Evolutionary conservation across 2,797 vertebrate species (phyloP).

Genomic region (Hippocampus kuda): DNA sequence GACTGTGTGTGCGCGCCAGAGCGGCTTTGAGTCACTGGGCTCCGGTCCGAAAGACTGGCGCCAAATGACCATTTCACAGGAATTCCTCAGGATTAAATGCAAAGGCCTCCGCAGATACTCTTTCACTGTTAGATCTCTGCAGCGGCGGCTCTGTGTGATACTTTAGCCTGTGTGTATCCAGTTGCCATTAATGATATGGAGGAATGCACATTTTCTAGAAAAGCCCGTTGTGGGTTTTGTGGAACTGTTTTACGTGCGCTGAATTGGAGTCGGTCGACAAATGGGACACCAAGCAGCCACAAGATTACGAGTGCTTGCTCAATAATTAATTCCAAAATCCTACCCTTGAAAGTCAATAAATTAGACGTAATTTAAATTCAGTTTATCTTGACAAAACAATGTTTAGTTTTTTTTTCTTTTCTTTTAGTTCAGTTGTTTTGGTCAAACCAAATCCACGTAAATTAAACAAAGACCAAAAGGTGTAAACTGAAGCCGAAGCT

Average conservation of each 20-base stretch:
- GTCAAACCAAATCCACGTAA: too few relatives aligned
- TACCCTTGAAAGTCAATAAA: too few relatives aligned
- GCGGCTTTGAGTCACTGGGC: conserved; percentile 26
- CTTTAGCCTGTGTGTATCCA: not conserved
- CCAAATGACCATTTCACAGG: conserved; percentile 27
- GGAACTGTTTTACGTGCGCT: not conserved
- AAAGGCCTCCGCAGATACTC: conserved; percentile 14
- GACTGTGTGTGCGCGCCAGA: conserved; percentile 14
- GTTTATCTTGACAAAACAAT: too few relatives aligned
- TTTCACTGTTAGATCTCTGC: not conserved
- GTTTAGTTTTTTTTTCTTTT: too few relatives aligned
- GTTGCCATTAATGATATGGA: not conserved
- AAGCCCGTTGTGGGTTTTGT: not conserved
- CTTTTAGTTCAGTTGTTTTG: too few relatives aligned
- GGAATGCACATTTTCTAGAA: not conserved
- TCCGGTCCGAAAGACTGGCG: conserved; percentile 36
- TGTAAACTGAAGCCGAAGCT: too few relatives aligned
- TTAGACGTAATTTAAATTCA: too few relatives aligned
- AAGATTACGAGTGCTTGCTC: not conserved
- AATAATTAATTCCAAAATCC: too few relatives aligned
- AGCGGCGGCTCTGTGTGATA: not conserved
- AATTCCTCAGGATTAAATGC: conserved; percentile 33
- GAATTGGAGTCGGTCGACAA: not conserved
- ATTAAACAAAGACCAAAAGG: too few relatives aligned
- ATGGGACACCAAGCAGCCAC: too few relatives aligned